phyloP scores from a whole-genome alignment of 2,797 vertebrate genomes.

The Hippoglossus hippoglossus region DNA sequence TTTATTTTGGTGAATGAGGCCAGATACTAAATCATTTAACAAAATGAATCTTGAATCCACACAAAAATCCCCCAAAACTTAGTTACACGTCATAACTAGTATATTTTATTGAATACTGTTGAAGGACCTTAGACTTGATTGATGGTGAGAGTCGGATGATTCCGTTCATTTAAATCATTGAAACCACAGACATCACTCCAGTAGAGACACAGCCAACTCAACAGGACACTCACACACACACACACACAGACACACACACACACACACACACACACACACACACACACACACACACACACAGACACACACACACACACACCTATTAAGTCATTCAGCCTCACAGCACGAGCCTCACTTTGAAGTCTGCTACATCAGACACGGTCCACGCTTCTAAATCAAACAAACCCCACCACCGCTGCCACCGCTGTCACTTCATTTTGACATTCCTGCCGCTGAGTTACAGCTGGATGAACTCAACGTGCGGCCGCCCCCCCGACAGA shows the following conservation, averaged over 20 bases:
- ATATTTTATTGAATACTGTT: too few relatives aligned
- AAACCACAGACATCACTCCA: neutral
- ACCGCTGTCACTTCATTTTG: slow-evolving; percentile 57
- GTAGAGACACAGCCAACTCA: slow-evolving; percentile 6
- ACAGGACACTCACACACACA: slow-evolving; percentile 5
- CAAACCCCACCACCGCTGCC: slow-evolving; percentile 32
- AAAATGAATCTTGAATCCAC: too few relatives aligned
- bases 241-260: slow-evolving; percentile 8
- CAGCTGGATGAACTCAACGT: slow-evolving; percentile 38
- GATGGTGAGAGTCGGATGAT: slow-evolving; percentile 5
- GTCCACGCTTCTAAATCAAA: slow-evolving; percentile 58
- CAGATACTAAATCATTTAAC: too few relatives aligned
- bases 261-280: slow-evolving; percentile 15
- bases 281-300: slow-evolving; percentile 8
- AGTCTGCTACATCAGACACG: slow-evolving; percentile 58
- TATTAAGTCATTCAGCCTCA: slow-evolving; percentile 38
- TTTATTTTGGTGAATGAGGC: too few relatives aligned
- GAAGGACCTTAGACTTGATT: neutral
- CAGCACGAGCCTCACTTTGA: slow-evolving; percentile 63
- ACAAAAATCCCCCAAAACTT: too few relatives aligned
- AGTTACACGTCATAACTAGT: too few relatives aligned
- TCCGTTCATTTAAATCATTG: slow-evolving; percentile 5
- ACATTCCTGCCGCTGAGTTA: slow-evolving; percentile 65
- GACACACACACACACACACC: slow-evolving; percentile 14
- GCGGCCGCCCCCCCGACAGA: neutral